Evolutionary conservation across 2,888 invertebrate species (phyloP).

Genomic region (Diachrysia chrysitis): DNA sequence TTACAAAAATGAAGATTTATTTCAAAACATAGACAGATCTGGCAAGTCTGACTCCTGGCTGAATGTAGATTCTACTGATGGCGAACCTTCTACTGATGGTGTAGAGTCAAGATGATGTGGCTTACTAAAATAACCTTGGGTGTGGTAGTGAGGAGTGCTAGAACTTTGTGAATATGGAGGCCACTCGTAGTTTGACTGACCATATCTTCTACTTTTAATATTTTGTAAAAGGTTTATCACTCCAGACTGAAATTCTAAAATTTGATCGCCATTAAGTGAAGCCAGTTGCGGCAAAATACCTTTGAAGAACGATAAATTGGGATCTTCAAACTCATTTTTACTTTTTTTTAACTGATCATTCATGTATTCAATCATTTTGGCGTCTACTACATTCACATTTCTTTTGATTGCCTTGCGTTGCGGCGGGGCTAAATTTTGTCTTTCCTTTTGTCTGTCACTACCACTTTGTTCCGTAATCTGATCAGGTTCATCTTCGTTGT

Average conservation of each 20-base stretch:
- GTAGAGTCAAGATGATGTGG: constrained; percentile 31
- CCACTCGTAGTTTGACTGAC: constrained; percentile 46
- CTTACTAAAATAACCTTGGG: constrained; percentile 36
- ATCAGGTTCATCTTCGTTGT: constrained; percentile 29
- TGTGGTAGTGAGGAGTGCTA: constrained; percentile 33
- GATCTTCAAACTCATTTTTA: constrained; percentile 40
- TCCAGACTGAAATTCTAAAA: constrained; percentile 35
- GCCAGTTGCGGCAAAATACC: no score
- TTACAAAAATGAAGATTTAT: constrained; percentile 15
- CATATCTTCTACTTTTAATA: constrained; percentile 31
- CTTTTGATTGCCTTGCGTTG: constrained; percentile 48
- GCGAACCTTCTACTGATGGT: constrained; percentile 24
- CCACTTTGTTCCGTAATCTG: constrained; percentile 34
- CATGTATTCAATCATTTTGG: constrained; percentile 45
- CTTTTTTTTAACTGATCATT: constrained; percentile 38
- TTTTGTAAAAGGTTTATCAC: constrained; percentile 37
- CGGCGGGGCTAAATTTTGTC: constrained; percentile 44
- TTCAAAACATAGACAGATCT: constrained; percentile 33
- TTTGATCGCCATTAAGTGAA: constrained; percentile 33
- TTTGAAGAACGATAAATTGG: no score
- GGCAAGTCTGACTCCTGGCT: constrained; percentile 15
- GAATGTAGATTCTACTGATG: constrained; percentile 25
- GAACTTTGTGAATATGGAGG: constrained; percentile 43
- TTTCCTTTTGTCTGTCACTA: constrained; percentile 53
- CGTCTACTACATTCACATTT: constrained; percentile 49